A percentile compares a stretch with the other conserved stretches of the same genome.
phyloP scores from a whole-genome alignment of 2,888 invertebrate genomes.

The Dusona sp. region DNA sequence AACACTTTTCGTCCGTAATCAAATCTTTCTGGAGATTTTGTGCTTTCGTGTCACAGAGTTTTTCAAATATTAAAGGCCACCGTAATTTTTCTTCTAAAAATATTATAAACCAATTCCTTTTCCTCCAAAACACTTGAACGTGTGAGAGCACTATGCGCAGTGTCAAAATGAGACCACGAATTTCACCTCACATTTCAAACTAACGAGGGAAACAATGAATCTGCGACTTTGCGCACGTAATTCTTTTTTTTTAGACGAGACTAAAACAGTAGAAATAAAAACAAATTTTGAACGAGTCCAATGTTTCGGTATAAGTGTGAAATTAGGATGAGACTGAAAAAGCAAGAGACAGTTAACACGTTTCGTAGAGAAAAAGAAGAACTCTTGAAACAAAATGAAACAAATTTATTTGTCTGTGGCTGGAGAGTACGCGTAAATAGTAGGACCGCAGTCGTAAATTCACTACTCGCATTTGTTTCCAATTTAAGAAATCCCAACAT shows the following conservation, averaged over 20 bases:
- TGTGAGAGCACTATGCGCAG: no score
- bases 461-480: constrained; percentile 77
- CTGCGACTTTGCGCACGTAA: background rate
- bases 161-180: no score
- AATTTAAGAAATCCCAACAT: constrained; percentile 76
- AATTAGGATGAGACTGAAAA: constrained; percentile 12
- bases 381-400: constrained; percentile 39
- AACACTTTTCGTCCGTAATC: background rate
- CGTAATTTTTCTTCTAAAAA: no score
- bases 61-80: no score
- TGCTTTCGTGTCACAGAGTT: background rate
- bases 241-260: background rate
- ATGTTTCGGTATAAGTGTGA: background rate
- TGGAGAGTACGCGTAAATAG: constrained; percentile 74
- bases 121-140: no score
- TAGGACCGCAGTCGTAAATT: constrained; percentile 76
- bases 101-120: no score
- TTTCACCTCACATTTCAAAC: no score
- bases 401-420: constrained; percentile 61
- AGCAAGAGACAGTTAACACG: background rate
- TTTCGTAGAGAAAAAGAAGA: background rate
- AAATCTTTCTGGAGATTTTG: background rate
- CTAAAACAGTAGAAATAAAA: background rate
- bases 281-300: background rate
- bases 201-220: no score